Base-by-base conservation (phyloP, 2,888 invertebrate genomes). In the Teinopalpus imperialis region DNA sequence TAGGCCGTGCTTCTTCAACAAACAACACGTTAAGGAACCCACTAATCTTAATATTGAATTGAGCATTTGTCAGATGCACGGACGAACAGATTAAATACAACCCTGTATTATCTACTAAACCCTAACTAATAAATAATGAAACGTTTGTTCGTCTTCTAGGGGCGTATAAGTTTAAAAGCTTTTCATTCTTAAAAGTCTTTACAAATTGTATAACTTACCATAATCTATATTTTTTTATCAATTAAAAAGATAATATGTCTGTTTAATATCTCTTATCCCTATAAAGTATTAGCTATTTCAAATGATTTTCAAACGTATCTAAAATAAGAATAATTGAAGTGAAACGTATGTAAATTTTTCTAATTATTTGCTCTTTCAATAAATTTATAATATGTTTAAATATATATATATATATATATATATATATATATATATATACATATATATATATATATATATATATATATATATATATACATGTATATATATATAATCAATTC, bases 51-150 rank as follows among this genome's bases (percentile, higher is more conserved):
- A 71, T 66, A 74, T 63, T 80, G 74, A 82, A 82, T 86, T 86
- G 85, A 85, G 83, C 85, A 83, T 77, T 76, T 73, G 70, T 71
- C 68, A 79, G 71, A 78, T 79, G 81, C 79, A 81, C 78, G 85
- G 81, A 83, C 79, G 81, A 78, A 81, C 82, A 79, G 74, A 82
- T 78, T 76, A 70, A 80, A 79, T 72, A 72, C 71, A 74, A 79
- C 82, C 80, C 81, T 81, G 83, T 76, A 69, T 64, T 75, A 68
- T 68, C 80, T 83, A 82, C 80, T 69, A 76, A 79, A 73, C 66
- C 75, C 79, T 81, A 75, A 72, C 70, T 77, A 75, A 69, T 69
- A 68, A 74, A 69, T 71, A 68, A 71, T 72, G 66, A 67, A 66
- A 69, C 65, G 56, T 61, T 60, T 62, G 59, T 63, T 73, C 70